phyloP scores from a whole-genome alignment of 2,888 invertebrate genomes.

The Apotomis capreana region DNA sequence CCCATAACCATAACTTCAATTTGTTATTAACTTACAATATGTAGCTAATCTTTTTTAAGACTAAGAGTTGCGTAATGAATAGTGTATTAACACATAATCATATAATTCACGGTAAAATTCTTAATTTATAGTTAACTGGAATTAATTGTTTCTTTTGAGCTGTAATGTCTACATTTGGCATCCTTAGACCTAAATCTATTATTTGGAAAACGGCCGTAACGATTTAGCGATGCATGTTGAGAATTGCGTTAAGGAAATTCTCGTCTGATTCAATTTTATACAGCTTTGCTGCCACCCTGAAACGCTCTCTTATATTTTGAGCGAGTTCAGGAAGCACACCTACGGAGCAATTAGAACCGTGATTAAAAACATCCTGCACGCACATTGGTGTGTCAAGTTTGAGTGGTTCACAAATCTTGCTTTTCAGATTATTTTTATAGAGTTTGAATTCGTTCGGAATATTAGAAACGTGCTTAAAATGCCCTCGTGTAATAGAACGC shows the following conservation, averaged over 20 bases:
- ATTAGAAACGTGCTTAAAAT: conserved; percentile 53
- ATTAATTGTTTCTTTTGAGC: too few relatives aligned
- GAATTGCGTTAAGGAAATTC: conserved; percentile 6
- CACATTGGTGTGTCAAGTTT: conserved; percentile 62
- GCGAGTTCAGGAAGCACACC: conserved; percentile 44
- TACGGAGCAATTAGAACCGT: conserved; percentile 68
- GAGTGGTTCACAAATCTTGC: conserved; percentile 48
- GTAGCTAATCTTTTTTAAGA: too few relatives aligned
- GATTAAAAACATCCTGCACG: conserved; percentile 83
- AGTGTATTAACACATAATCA: too few relatives aligned
- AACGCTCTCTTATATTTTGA: conserved; percentile 3
- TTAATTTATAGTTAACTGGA: too few relatives aligned
- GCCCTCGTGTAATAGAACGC: conserved; percentile 56
- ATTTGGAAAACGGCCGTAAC: neutral
- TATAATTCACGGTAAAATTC: too few relatives aligned
- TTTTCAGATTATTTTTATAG: conserved; percentile 56
- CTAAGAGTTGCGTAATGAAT: too few relatives aligned
- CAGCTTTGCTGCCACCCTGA: neutral
- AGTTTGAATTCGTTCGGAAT: conserved; percentile 52
- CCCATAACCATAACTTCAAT: too few relatives aligned
- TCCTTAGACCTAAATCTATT: too few relatives aligned
- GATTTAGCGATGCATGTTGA: neutral
- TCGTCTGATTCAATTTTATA: conserved; percentile 20
- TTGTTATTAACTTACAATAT: too few relatives aligned
- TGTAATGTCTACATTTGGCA: too few relatives aligned